phyloP scores from a whole-genome alignment of 1,140 invertebrate genomes.

The Glossosoma conforme region DNA sequence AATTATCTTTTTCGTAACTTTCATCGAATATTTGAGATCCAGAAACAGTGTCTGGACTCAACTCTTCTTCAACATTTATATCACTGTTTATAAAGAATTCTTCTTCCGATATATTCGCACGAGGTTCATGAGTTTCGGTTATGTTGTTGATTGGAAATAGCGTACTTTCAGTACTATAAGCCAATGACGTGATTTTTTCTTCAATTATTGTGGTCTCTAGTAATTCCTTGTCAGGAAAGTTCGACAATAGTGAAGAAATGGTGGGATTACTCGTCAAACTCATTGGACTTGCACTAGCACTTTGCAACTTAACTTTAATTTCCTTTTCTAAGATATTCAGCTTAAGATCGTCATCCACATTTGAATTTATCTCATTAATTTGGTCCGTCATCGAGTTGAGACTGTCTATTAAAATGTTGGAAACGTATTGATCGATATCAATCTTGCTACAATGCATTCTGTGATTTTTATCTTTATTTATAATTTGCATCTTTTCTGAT shows the following conservation, averaged over 20 bases:
- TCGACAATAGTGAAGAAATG: constrained; percentile 22
- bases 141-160: constrained; percentile 18
- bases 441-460: constrained; percentile 26
- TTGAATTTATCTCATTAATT: constrained; percentile 45
- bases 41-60: constrained; percentile 1
- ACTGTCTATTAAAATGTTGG: constrained; percentile 48
- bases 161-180: constrained; percentile 26
- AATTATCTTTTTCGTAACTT: no score
- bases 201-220: constrained; percentile 28
- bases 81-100: constrained; percentile 1
- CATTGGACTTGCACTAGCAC: constrained; percentile 46
- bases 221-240: constrained; percentile 27
- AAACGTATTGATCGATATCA: constrained; percentile 48
- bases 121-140: constrained; percentile 13
- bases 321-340: constrained; percentile 48
- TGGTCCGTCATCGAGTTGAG: constrained; percentile 46
- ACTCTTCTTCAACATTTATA: background rate
- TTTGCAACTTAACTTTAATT: constrained; percentile 49
- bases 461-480: constrained; percentile 10
- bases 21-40: background rate
- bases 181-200: constrained; percentile 25
- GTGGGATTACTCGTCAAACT: constrained; percentile 21
- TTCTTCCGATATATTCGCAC: background rate
- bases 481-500: constrained; percentile 6
- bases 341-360: constrained; percentile 40